These are phyloP conservation scores for Thalassarche chlororhynchos DNA, from an alignment of 2,113 vertebrate species.

Conservation along the genomic window DNA sequence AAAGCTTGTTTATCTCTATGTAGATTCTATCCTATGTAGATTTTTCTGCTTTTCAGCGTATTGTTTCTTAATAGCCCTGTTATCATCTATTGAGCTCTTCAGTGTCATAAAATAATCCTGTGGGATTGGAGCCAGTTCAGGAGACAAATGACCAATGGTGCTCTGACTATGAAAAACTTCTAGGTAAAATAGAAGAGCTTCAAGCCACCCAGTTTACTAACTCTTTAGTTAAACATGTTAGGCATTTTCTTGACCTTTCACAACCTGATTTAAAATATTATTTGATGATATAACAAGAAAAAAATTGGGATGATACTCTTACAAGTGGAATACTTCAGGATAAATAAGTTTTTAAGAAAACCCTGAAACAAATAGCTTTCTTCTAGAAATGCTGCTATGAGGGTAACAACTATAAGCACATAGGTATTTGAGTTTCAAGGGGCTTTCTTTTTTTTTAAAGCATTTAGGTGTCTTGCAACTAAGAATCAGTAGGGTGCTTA, in stretches of 20 bases:
- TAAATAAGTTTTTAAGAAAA: background rate
- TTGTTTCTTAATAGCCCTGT: background rate
- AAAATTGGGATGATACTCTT: background rate
- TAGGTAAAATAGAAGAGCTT: background rate
- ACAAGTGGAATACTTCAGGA: constrained; percentile 13
- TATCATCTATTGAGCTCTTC: background rate
- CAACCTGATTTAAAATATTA: background rate
- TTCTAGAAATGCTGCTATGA: constrained; percentile 28
- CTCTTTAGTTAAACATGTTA: background rate
- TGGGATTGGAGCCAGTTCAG: background rate
- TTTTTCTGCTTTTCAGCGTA: background rate
- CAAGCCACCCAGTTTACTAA: background rate
- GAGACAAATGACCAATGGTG: background rate
- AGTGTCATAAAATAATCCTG: background rate
- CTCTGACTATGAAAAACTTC: background rate
- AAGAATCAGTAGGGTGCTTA: constrained; percentile 62
- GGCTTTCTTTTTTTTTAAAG: constrained; percentile 49
- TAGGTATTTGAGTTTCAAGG: constrained; percentile 48
- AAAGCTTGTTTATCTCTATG: background rate
- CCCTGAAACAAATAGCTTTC: constrained; percentile 15
- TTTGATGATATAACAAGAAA: background rate
- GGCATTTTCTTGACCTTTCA: background rate
- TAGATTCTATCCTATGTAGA: background rate
- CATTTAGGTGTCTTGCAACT: constrained; percentile 64
- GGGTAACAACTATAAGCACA: constrained; percentile 29